Base-by-base conservation (phyloP, 2,888 invertebrate genomes). In the Ophraella communa region DNA sequence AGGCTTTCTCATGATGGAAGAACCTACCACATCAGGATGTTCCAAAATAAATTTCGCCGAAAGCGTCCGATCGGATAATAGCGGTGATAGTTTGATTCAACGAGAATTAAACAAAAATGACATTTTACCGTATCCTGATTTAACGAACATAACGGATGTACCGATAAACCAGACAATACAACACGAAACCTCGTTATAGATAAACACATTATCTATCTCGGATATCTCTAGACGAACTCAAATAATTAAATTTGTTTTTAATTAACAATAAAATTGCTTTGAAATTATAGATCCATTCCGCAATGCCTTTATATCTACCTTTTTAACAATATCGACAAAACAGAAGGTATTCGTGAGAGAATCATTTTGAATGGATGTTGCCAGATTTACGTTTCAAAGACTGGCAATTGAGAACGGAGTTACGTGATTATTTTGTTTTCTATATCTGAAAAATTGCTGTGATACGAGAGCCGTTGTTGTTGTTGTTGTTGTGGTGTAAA, bases 81-180 rank as follows among this genome's bases (percentile, higher is more conserved):
- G 85, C 83, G 78, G 84, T 83, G 69, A 71, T 11, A 63, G 62
- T 23, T 58, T 69, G 14, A 47, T 66, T 64, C 39, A 49, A 59
- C 17, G 54, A 55, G 20, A 8, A 51, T 2, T 45, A 52, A 30
- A 56, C 20, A 27, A 23, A 51, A 54, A 52, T 14, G 71, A 73
- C 45, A 75, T 84, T 70, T 72, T 82, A 21, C 69, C 79, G 68
- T 84, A 84, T 75, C 82, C 82, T 24, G 85, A 85, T 74, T 82
- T 84, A 69, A 86, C 86, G 10, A 51, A n/a, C n/a, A 51, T 17
- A 27, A 27, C 49, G 23, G 49, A 27, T 14, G 83, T 84, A 72
- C 74, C 82, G 55, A 75, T 76, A 33, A 61, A 66, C 10, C 35
- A 45, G 11, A 44, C 55, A 51, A 63, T 69, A 53, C 67, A 70